Evolutionary conservation across 2,888 invertebrate genomes (phyloP), one percentile per base, ranked within the genome.

Genomic region (Melieria picta): DNA sequence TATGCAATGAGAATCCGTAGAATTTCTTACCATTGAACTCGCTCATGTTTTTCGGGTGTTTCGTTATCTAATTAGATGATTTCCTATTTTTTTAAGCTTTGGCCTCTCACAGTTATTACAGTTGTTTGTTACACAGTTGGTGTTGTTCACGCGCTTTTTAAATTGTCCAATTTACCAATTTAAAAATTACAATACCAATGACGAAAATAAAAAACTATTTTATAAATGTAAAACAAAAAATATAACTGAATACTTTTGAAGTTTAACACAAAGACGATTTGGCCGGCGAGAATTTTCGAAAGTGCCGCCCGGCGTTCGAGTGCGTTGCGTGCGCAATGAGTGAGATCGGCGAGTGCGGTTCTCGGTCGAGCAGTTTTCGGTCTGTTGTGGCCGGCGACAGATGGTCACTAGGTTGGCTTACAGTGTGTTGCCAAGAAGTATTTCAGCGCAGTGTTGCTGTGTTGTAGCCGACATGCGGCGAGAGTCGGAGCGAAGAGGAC

Each of bases 1-100:
- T 73, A 4, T 78, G 71, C 63, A 78, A 52, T n/a, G 78, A 79
- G 61, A 73, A 74, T n/a, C 79, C 77, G 61, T 79, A 80, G 55
- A 74, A 79, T 46, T 77, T 75, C 62, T 74, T 77, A 50, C 75
- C 75, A 75, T 77, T 75, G 60, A 80, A 79, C 43, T 74, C 74
- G 67, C 77, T 77, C 79, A 80, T 80, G 46, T 69, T 73, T 16
- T 13, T 30, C 30, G 30, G 30, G 60, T 11, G 45, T 7, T n/a
- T 5, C 13, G n/a, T 47, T 42, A 47, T 50, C 10, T 64, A 42
- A 16, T 64, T 13, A 11, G 16, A 7, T 64, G 13, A 13, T 16
- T 57, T 57, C 7, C 7, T 30, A 47, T 63, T 16, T 11, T 30
- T 47, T 13, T 57, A 13, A 50, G 6, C 58, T 66, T 63, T 58